Percentiles rank a stretch among this genome's conserved stretches.
These are phyloP conservation scores for Alviniconcha strummeri DNA, from an alignment of 2,888 invertebrate genomes.

Conservation along the genomic window DNA sequence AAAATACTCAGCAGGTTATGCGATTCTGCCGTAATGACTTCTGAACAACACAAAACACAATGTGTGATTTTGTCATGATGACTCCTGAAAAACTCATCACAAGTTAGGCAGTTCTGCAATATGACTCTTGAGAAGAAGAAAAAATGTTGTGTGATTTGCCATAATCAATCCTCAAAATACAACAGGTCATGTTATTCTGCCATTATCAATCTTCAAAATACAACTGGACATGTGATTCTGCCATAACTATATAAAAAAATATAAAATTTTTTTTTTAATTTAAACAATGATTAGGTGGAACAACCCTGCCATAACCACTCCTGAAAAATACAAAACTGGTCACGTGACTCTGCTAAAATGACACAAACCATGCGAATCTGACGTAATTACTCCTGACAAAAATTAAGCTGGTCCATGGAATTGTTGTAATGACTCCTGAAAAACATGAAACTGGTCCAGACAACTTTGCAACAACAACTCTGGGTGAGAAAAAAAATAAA, in stretches of 20 bases:
- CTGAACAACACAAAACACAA: conserved; percentile 76
- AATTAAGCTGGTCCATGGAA: not conserved
- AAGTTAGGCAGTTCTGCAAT: not conserved
- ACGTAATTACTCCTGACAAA: not conserved
- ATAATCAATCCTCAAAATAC: too few species aligned
- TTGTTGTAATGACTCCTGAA: not conserved
- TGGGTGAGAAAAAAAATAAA: not conserved
- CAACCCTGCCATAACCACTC: not conserved
- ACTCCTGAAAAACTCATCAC: not conserved
- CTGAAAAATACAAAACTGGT: not conserved
- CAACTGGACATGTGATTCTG: not conserved
- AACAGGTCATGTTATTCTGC: too few species aligned
- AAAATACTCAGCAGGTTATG: conserved; percentile 82
- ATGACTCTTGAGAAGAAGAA: not conserved
- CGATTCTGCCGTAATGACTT: conserved; percentile 99
- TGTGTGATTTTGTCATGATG: not conserved
- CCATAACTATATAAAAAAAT: not conserved
- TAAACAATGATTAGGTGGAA: too few species aligned
- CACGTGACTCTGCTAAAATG: too few species aligned
- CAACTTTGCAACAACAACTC: not conserved
- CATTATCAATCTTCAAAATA: too few species aligned
- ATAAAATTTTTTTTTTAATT: too few species aligned
- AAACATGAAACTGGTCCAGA: too few species aligned
- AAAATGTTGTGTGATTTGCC: too few species aligned
- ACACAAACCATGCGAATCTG: not conserved